Evolutionary conservation across 1,140 invertebrate species (phyloP), one percentile per base, ranked within the genome.

Genomic region (Bombus confusus): DNA sequence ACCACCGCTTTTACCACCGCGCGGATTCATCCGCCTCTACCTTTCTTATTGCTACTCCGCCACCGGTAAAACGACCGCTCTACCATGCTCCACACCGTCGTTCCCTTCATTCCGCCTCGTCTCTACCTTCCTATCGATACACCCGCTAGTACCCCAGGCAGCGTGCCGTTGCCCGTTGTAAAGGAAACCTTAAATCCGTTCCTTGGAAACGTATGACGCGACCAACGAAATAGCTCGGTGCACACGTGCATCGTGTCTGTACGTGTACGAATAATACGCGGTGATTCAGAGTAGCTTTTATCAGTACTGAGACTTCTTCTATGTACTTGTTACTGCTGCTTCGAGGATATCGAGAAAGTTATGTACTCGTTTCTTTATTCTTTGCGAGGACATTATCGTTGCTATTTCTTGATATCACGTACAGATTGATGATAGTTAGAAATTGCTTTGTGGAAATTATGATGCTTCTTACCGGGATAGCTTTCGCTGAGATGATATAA

Each of bases 1-100:
- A 64, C 75, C 57, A 62, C 89, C 78, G 86, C 85, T 92, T 89
- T 91, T 85, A 87, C 85, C 84, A 75, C 76, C 87, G 74, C 72
- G 71, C 22, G 39, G 57, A 59, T 64, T 62, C 80, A 83, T 88
- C 69, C 73, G 59, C 18, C 34, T 72, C 78, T 79, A 59, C 37
- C 37, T 75, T 62, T 72, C 72, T 78, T 86, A 76, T 75, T 85
- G 77, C 77, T 47, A 79, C 75, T 71, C 22, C 28, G 62, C 34
- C 64, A 52, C 77, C 73, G 73, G 41, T 62, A 37, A 77, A 86
- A 77, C 80, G 80, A 59, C 72, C 31, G 37, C 25, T 59, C 47
- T 25, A 41, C 76, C 75, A 41, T 64, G 34, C 12, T 57, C 13
- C 22, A 28, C 76, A 57, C 28, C 76, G 43, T 18, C 47, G 31